phyloP scores from a whole-genome alignment of 2,113 vertebrate species.

The Fregata magnificens region DNA sequence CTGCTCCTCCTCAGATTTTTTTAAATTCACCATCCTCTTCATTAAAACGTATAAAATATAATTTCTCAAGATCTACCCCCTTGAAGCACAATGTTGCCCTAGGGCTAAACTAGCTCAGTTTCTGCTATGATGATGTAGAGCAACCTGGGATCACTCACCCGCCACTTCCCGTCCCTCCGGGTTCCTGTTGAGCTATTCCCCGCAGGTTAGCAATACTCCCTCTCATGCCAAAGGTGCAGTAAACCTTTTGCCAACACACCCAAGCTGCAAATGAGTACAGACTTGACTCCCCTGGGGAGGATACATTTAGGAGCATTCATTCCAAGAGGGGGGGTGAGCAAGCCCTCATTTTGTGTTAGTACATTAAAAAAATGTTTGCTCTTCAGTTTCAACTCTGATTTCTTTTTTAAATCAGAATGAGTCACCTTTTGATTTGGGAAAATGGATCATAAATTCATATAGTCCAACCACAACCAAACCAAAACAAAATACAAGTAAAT shows the following conservation, averaged over 20 bases:
- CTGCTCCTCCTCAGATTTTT: not conserved
- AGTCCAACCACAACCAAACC: conserved; percentile 9
- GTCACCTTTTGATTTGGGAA: not conserved
- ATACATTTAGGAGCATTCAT: not conserved
- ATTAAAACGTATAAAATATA: not conserved
- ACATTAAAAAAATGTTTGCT: not conserved
- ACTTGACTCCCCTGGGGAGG: not conserved
- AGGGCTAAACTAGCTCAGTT: not conserved
- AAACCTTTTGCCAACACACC: not conserved
- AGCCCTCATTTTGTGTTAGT: not conserved
- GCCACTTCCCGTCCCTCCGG: not conserved
- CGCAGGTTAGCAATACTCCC: not conserved
- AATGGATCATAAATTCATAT: not conserved
- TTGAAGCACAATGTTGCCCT: not conserved
- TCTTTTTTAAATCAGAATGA: not conserved
- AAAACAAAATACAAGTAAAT: not conserved
- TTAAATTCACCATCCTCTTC: not conserved
- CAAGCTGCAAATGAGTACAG: not conserved
- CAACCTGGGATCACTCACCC: fast-evolving
- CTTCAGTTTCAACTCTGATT: not conserved
- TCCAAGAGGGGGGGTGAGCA: not conserved
- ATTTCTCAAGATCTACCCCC: not conserved
- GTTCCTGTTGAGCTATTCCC: not conserved
- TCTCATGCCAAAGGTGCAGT: not conserved
- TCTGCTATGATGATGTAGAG: not conserved